phyloP scores from a whole-genome alignment of 2,888 invertebrate species.

The Ormyrus nitidulus region DNA sequence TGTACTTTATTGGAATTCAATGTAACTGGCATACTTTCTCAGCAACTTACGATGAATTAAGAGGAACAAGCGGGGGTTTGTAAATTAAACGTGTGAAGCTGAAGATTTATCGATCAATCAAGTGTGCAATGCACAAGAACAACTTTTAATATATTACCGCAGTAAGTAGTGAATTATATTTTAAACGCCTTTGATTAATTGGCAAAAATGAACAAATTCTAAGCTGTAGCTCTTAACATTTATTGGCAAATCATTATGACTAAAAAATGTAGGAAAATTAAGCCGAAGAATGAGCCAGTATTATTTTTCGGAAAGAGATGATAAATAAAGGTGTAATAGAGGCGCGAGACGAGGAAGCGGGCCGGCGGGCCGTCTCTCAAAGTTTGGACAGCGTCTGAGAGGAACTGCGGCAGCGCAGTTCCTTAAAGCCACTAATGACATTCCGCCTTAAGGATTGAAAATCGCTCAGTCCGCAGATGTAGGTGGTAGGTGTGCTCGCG shows the following conservation, averaged over 20 bases:
- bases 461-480: background rate
- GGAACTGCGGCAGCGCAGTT: background rate
- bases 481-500: slow-evolving; percentile 18
- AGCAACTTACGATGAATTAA: background rate
- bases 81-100: background rate
- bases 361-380: no score
- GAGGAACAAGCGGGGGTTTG: background rate
- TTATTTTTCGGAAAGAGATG: no score
- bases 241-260: no score
- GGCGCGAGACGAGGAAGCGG: no score
- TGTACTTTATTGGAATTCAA: background rate
- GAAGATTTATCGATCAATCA: slow-evolving; percentile 16
- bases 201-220: no score
- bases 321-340: no score
- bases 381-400: no score
- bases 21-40: slow-evolving; percentile 6
- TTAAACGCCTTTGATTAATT: no score
- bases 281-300: no score
- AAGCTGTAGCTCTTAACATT: no score
- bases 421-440: slow-evolving; percentile 17
- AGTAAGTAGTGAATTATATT: no score
- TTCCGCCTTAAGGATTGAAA: slow-evolving; percentile 30
- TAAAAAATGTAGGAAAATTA: no score
- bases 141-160: background rate
- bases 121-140: background rate